Evolutionary conservation across 1,140 invertebrate genomes (phyloP).

Genomic region (Tribolium madens): DNA sequence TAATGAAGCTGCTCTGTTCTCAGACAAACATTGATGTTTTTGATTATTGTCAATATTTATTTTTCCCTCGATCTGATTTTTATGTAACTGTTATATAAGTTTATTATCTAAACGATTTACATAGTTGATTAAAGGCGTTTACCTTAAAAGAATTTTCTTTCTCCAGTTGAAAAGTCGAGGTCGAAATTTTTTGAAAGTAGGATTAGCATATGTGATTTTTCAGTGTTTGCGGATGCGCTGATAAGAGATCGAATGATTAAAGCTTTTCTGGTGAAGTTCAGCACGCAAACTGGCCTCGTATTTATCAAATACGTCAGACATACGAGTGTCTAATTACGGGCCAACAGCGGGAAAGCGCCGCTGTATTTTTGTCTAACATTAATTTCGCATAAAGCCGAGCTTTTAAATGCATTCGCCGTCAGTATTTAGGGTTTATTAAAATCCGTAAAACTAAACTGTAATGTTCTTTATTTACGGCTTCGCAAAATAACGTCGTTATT

Average conservation of each 20-base stretch:
- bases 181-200: background rate
- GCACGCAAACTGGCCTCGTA: background rate
- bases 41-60: background rate
- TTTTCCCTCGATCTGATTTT: background rate
- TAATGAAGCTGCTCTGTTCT: background rate
- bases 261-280: slow-evolving; percentile 37
- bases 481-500: slow-evolving; percentile 27
- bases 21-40: background rate
- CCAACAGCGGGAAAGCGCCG: slow-evolving; percentile 1
- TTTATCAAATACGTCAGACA: slow-evolving; percentile 35
- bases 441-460: slow-evolving; percentile 37
- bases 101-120: background rate
- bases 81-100: background rate
- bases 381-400: slow-evolving; percentile 24
- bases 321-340: slow-evolving; percentile 31
- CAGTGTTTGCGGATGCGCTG: slow-evolving; percentile 34
- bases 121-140: background rate
- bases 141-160: background rate
- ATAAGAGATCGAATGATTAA: slow-evolving; percentile 30
- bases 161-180: background rate
- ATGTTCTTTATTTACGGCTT: slow-evolving; percentile 36
- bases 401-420: slow-evolving; percentile 35
- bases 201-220: slow-evolving; percentile 32
- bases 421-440: slow-evolving; percentile 37
- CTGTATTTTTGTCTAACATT: slow-evolving; percentile 39